phyloP scores from a whole-genome alignment of 1,140 invertebrate species.

The Bombus superbus region DNA sequence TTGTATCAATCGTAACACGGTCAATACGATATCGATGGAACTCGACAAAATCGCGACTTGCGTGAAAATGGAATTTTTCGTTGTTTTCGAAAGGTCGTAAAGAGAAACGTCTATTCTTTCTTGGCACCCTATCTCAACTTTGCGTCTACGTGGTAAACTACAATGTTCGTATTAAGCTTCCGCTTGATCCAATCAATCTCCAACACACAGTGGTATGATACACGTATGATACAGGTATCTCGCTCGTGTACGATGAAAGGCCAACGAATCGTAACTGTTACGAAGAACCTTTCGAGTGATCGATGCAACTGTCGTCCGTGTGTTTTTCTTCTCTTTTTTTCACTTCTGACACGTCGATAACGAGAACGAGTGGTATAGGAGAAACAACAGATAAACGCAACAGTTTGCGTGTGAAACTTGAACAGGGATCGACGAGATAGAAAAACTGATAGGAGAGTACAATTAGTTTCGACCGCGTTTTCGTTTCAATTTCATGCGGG shows the following conservation, averaged over 20 bases:
- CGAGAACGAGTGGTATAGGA: not conserved
- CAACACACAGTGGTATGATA: not conserved
- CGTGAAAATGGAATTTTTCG: not conserved
- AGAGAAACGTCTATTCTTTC: not conserved
- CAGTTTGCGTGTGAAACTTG: not conserved
- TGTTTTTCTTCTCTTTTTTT: not conserved
- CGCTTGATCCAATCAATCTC: constrained; percentile 48
- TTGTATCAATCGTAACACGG: not conserved
- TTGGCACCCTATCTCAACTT: constrained; percentile 1
- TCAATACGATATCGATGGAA: not conserved
- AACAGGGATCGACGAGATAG: not conserved
- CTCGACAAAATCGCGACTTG: not conserved
- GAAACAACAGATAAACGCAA: not conserved
- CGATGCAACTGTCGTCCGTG: not conserved
- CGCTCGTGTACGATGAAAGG: not conserved
- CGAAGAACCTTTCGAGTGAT: not conserved
- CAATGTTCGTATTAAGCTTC: constrained; percentile 9
- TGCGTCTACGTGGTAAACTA: not conserved
- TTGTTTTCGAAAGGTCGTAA: not conserved
- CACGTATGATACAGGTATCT: not conserved
- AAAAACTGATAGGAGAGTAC: not conserved
- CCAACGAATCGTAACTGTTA: not conserved
- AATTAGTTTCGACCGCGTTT: not conserved
- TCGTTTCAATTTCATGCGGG: not conserved
- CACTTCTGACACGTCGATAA: not conserved